Percentiles rank a stretch among this genome's conserved stretches.
These are phyloP conservation scores for Gadus chalcogrammus DNA, from an alignment of 2,113 vertebrate species.

Conservation along the genomic window DNA sequence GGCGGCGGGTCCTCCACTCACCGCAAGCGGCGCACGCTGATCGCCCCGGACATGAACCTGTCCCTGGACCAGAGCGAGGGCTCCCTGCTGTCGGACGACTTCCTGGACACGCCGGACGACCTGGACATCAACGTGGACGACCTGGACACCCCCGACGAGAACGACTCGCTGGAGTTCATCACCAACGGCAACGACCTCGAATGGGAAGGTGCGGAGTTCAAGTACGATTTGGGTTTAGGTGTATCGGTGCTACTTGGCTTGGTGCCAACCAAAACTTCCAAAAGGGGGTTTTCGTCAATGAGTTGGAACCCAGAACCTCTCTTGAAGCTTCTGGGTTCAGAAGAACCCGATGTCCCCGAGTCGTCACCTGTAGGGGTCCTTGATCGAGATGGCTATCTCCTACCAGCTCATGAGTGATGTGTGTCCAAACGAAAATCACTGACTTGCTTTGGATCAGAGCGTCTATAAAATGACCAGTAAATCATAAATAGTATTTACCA, in stretches of 20 bases:
- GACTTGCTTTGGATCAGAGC: too few relatives aligned
- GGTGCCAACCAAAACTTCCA: too few relatives aligned
- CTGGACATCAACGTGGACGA: slow-evolving; percentile 97
- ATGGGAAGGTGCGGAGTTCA: slow-evolving; percentile 86
- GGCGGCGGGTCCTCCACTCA: slow-evolving; percentile 60
- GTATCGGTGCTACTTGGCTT: not conserved
- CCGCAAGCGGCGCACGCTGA: slow-evolving; percentile 85
- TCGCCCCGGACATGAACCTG: slow-evolving; percentile 94
- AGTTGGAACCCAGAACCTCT: too few relatives aligned
- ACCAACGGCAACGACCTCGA: slow-evolving; percentile 91
- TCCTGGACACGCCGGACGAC: slow-evolving; percentile 92
- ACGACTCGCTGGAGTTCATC: slow-evolving; percentile 92
- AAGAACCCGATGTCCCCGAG: too few relatives aligned
- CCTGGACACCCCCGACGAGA: slow-evolving; percentile 94
- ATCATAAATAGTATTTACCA: too few relatives aligned
- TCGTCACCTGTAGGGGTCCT: too few relatives aligned
- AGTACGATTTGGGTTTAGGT: not conserved
- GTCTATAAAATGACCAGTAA: too few relatives aligned
- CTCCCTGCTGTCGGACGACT: slow-evolving; percentile 91
- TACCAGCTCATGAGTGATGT: too few relatives aligned
- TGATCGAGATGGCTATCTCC: too few relatives aligned
- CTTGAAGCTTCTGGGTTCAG: too few relatives aligned
- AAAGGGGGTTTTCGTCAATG: too few relatives aligned
- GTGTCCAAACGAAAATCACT: too few relatives aligned
- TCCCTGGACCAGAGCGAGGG: slow-evolving; percentile 97